phyloP scores from a whole-genome alignment of 2,113 vertebrate genomes.

The Plecturocebus donacophilus region DNA sequence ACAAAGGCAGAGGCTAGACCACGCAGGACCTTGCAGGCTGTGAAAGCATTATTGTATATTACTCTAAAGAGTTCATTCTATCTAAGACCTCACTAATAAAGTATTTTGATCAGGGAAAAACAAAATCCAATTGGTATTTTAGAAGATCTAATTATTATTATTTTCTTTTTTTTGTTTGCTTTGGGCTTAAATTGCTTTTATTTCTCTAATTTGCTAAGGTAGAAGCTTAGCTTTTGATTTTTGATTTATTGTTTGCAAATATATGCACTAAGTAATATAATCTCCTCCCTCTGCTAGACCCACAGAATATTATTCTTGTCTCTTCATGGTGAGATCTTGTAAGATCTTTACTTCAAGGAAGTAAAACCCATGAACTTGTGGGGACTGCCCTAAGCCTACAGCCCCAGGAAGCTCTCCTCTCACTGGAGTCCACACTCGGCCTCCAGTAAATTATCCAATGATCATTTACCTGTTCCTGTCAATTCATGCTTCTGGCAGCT shows the following conservation, averaged over 20 bases:
- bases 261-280: neutral
- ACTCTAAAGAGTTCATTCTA: neutral
- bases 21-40: neutral
- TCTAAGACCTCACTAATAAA: neutral
- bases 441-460: neutral
- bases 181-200: neutral
- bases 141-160: neutral
- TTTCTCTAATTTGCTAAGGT: neutral
- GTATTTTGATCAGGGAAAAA: neutral
- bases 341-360: no score
- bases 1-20: neutral
- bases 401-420: accelerated
- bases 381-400: accelerated
- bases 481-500: no score
- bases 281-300: neutral
- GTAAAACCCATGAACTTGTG: accelerated
- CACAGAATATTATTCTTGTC: no score
- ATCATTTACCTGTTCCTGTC: neutral
- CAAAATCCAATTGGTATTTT: neutral
- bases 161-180: neutral
- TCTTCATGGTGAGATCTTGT: neutral
- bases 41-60: neutral
- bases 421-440: neutral
- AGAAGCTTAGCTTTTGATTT: neutral
- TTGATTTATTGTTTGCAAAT: neutral